Evolutionary conservation across 2,797 vertebrate species (phyloP).

Genomic region (Schizopygopsis malacanthus): DNA sequence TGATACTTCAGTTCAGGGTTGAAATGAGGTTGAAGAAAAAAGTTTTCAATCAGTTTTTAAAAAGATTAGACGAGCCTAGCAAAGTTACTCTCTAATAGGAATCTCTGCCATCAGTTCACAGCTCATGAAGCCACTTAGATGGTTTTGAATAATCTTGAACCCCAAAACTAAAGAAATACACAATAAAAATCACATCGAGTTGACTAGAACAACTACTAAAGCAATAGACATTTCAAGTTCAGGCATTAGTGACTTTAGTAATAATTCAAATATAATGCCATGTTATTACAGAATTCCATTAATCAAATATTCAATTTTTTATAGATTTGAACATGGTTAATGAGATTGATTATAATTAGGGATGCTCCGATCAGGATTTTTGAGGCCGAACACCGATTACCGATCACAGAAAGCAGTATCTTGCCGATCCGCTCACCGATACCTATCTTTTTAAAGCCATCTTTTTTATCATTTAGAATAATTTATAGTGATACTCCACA

Average conservation of each 20-base stretch:
- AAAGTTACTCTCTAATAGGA: not conserved
- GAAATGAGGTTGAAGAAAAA: not conserved
- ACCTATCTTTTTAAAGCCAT: no score
- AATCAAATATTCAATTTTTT: not conserved
- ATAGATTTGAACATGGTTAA: not conserved
- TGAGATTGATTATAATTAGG: not conserved
- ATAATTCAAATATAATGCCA: not conserved
- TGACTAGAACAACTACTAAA: not conserved
- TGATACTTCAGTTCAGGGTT: not conserved
- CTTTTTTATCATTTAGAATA: no score
- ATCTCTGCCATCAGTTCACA: not conserved
- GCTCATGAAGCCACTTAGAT: not conserved
- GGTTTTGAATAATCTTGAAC: not conserved
- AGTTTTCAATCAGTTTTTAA: not conserved
- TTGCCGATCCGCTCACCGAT: no score
- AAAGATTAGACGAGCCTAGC: not conserved
- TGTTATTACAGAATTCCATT: not conserved
- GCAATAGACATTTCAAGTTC: not conserved
- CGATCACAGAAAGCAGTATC: no score
- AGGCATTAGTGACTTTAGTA: not conserved
- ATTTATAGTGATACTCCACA: no score
- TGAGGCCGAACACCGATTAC: no score
- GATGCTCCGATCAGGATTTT: no score
- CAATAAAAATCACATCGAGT: not conserved
- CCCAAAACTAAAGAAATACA: no score